Evolutionary conservation across 2,797 vertebrate genomes (phyloP), one percentile per base, ranked within the genome.

Genomic region (Coregonus sp.): DNA sequence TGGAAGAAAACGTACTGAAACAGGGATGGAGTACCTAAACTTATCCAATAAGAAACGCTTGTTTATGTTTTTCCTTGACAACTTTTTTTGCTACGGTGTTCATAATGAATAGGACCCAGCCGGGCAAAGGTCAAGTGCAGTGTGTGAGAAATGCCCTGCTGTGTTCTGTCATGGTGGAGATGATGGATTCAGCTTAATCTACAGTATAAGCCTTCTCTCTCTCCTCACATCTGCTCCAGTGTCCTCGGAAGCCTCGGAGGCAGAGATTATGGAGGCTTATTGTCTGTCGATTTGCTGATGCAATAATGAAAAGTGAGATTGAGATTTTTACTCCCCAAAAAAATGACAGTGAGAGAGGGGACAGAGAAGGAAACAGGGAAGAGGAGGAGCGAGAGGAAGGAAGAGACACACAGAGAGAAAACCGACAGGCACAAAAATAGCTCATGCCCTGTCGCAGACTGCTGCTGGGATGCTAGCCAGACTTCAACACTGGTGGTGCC

Each of bases 251-350:
- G 75, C 47, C 75, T 87, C 80, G 74, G 79, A 9, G 80, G 79
- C 80, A 84, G 69, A 47, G 35, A 56, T 82, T 78, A 86, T 59
- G 16, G 83, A 68, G 82, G 81, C 77, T 85, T 82, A 81, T 7
- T 50, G 68, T 25, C 33, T 61, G 67, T 75, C 15, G 33, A 79
- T 82, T 40, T 50, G 67, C 72, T 80, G 52, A 47, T 75, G 63
- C 72, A 74, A 84, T 86, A 51, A 78, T 52, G 83, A 81, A 80
- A 9, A 65, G 37, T 51, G 74, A 67, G 61, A 47, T 79, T 70
- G 18, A 20, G 67, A 47, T 73, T 75, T 77, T 81, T 70, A 52
- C 56, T 78, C 25, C 73, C 73, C 20, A 37, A 33, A 67, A 33
- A 72, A 65, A 47, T 20, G 20, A 18, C 14, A 18, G 52, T 2